Base-by-base conservation (phyloP, 92 coral and sea anemone species). In the Zoanthus gigantus region DNA sequence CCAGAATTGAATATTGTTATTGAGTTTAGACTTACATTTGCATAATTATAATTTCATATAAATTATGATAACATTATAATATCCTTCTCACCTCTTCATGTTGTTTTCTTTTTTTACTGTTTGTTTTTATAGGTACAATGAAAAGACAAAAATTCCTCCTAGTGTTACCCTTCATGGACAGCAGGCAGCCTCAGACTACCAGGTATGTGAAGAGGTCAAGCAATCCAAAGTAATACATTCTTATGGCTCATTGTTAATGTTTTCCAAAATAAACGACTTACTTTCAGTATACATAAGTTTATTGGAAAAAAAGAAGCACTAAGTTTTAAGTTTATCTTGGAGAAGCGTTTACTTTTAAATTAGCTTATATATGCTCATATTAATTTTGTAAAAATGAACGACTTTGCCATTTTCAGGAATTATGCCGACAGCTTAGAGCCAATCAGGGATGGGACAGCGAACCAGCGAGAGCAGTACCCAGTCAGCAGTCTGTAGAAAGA, bases 131-230 rank as follows among this genome's bases (percentile, higher is more conserved):
- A 91, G 96, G 84, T 90, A 92, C 76, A 93, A 90, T 76, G 98
- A 94, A 87, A 82, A 93, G 44, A 84, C 84, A 89, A 89, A 79
- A 74, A 90, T 95, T 34, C 95, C 92, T 69, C 92, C 96, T 17
- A 89, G 90, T 72, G 95, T 94, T 57, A 89, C 86, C 34, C 86
- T 91, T 48, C 97, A 95, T 76, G 99, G 99, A 11, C 95, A 95
- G 72, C 98, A 97, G 76, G 99, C 98, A 10, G 99, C 98, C 5
- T 95, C 99, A 10, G 99, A 97, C 50, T 97, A 97, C 82, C 96
- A 95, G 96, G 98, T 95, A 31, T 12, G 4, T 53, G 9, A 54
- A 29, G 6, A 53, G 47, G 6, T 37, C 42, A 37, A 37, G 42
- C 42, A 37, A 37, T 37, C 42, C 42, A 37, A 2, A 37, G 42